phyloP scores from a whole-genome alignment of 2,797 vertebrate species.

The Pterois miles region DNA sequence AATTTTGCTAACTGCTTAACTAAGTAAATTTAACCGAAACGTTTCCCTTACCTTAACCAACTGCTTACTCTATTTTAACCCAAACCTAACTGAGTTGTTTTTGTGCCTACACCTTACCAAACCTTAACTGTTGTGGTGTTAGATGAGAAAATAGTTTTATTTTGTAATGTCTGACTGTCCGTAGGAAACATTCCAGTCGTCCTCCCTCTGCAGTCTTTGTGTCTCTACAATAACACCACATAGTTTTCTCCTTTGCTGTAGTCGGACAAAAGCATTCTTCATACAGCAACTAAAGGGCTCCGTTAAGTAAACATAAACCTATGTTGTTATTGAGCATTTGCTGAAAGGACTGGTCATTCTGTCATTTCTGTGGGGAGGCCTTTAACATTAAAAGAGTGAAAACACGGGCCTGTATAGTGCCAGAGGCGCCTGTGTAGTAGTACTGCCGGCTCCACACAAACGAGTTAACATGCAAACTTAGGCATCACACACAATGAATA shows the following conservation, averaged over 20 bases:
- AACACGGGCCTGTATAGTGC: background rate
- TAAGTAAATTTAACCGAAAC: background rate
- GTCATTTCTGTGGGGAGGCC: background rate
- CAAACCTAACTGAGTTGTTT: background rate
- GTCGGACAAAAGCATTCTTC: background rate
- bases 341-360: background rate
- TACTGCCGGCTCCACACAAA: background rate
- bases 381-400: background rate
- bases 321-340: background rate
- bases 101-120: background rate
- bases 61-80: background rate
- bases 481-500: conserved; percentile 3
- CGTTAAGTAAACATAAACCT: background rate
- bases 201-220: background rate
- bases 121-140: background rate
- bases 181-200: background rate
- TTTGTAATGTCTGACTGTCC: background rate
- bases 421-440: background rate
- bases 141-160: background rate
- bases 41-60: background rate
- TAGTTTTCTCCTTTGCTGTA: background rate
- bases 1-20: background rate
- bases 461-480: background rate
- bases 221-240: background rate
- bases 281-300: background rate